Conservation (phyloP, 2,888 invertebrate genomes). For the Polia nebulosa region DNA sequence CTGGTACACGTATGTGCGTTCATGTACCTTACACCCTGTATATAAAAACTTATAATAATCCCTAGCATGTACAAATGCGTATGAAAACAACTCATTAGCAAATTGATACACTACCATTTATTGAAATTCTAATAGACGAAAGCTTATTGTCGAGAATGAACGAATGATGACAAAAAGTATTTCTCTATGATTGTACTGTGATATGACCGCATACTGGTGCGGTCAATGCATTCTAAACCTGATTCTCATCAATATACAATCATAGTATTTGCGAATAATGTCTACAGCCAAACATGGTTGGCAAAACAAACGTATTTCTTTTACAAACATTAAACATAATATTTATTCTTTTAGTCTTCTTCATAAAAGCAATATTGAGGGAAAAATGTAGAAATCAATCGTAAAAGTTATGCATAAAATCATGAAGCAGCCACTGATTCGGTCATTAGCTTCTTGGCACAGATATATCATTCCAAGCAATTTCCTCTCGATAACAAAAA, state of each 20-base stretch:
- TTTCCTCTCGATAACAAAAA: slow-evolving; percentile 55
- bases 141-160: not conserved
- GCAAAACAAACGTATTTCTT: slow-evolving; percentile 12
- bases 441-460: slow-evolving; percentile 64
- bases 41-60: no score
- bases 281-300: slow-evolving; percentile 15
- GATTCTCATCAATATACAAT: slow-evolving; percentile 22
- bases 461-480: slow-evolving; percentile 59
- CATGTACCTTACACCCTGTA: no score
- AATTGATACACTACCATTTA: not conserved
- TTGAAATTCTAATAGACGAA: not conserved
- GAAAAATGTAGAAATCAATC: slow-evolving; percentile 39
- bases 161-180: slow-evolving; percentile 3
- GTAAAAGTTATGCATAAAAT: slow-evolving; percentile 41
- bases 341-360: slow-evolving; percentile 13
- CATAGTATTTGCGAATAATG: slow-evolving; percentile 14
- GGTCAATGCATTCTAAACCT: slow-evolving; percentile 34
- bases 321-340: slow-evolving; percentile 5
- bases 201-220: slow-evolving; percentile 24
- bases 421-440: slow-evolving; percentile 47
- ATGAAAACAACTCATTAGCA: no score
- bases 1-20: no score
- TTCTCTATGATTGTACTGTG: slow-evolving; percentile 14
- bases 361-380: slow-evolving; percentile 12
- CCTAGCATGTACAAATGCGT: no score